Base-by-base conservation (phyloP, 2,797 vertebrate species). In the Corythornis leucogaster region DNA sequence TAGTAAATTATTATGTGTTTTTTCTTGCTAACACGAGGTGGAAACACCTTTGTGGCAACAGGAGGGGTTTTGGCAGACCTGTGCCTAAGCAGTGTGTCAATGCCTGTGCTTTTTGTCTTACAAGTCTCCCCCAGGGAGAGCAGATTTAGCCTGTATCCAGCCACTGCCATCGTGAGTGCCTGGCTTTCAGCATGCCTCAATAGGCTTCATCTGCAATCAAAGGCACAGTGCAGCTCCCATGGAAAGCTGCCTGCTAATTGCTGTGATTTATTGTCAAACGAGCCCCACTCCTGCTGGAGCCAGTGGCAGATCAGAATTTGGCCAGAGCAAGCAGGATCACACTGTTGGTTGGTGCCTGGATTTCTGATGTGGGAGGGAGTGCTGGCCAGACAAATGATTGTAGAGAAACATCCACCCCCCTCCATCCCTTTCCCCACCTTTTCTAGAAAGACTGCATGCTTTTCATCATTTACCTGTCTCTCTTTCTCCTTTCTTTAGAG, bases 171-270 rank as follows among this genome's bases (percentile, higher is more conserved):
- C 22, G 8, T 1, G 35, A 91, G 81, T 24, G 62, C 46, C 80
- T 42, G 74, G 63, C 82, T 91, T 71, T 77, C 79, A 79, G 45
- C 7, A 1, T 57, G 89, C 68, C 71, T 71, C 68, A 51, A 68
- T 15, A 76, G 75, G 85, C 88, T 92, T 71, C 80, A 82, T 57
- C 87, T 90, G 89, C 80, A 88, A 75, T 92, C 90, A 94, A 48
- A 95, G 76, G 68, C 68, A 61, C 77, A 64, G 53, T 45, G 68
- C 54, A 77, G 85, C 80, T 90, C 83, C 76, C 59, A 33, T 43
- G 83, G 82, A 92, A 93, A 80, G 71, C 46, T 94, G 85, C 80
- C 78, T 9, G 19, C 28, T 40, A 84, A 84, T 18, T 40, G 74
- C 51, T 74, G 80, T 50, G 43, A 58, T 88, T 70, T 43, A 70